Evolutionary conservation across 2,113 vertebrate species (phyloP).

Genomic region (Brachypteracias leptosomus): DNA sequence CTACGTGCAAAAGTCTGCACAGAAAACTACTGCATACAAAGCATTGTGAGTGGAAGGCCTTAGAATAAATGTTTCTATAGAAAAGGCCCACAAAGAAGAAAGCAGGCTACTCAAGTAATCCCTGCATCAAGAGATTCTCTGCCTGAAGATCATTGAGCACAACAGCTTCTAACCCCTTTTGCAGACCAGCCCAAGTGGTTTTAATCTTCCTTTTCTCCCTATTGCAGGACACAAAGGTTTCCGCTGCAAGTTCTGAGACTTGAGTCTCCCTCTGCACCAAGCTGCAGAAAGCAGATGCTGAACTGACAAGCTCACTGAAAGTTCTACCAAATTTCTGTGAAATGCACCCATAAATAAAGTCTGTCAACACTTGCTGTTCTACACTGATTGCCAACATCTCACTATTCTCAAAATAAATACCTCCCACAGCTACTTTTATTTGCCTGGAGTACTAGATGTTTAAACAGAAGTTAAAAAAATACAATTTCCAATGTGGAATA

Average conservation of each 20-base stretch:
- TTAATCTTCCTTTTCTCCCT: background rate
- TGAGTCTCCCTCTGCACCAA: background rate
- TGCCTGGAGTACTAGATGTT: background rate
- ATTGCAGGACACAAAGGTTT: background rate
- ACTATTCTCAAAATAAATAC: conserved; percentile 40
- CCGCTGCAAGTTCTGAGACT: background rate
- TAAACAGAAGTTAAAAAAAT: background rate
- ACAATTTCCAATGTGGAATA: background rate
- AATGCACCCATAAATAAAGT: conserved; percentile 31
- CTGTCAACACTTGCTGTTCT: conserved; percentile 40
- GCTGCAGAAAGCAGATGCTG: background rate
- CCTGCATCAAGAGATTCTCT: background rate
- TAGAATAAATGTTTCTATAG: background rate
- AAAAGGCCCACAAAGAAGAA: background rate
- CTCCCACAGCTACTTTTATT: background rate
- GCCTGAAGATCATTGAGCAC: background rate
- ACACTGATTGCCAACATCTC: conserved; percentile 20
- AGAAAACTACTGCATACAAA: background rate
- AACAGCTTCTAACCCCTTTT: background rate
- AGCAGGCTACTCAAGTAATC: background rate
- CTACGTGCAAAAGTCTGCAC: background rate
- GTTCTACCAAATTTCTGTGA: conserved; percentile 30
- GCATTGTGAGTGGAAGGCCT: background rate
- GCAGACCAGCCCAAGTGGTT: background rate
- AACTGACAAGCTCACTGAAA: conserved; percentile 41